phyloP scores from a whole-genome alignment of 1,140 invertebrate species.

The Drosophila ironensis region DNA sequence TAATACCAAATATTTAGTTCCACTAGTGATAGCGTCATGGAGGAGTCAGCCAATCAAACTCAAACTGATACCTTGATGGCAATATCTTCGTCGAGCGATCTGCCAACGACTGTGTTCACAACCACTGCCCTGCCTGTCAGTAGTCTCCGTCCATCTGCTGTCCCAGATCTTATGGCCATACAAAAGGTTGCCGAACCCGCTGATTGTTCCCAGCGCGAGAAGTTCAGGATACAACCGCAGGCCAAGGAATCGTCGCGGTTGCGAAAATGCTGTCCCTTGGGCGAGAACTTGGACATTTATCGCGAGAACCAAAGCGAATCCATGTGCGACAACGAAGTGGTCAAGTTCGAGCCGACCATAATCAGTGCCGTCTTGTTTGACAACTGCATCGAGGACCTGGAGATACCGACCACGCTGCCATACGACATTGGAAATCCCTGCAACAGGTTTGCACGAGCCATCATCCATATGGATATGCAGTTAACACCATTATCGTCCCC shows the following conservation, averaged over 20 bases:
- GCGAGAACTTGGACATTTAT: conserved; percentile 67
- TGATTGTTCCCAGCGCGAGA: conserved; percentile 73
- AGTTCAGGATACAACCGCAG: conserved; percentile 48
- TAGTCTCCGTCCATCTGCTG: neutral
- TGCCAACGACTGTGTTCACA: neutral
- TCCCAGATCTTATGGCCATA: neutral
- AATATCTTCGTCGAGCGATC: neutral
- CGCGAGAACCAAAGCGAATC: conserved; percentile 67
- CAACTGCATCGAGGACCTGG: conserved; percentile 77
- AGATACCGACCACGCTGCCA: conserved; percentile 41
- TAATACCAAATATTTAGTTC: neutral
- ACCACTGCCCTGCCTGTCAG: too few relatives aligned
- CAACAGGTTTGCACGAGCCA: too few relatives aligned
- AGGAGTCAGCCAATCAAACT: neutral
- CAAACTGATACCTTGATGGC: neutral
- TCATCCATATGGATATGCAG: too few relatives aligned
- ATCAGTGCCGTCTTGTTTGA: conserved; percentile 71
- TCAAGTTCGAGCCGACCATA: conserved; percentile 55
- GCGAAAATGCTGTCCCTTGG: conserved; percentile 73
- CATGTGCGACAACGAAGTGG: conserved; percentile 57
- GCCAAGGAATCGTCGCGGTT: conserved; percentile 41
- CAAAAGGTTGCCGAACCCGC: conserved; percentile 23
- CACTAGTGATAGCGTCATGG: neutral
- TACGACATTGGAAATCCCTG: conserved; percentile 78
- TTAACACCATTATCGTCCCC: neutral